These are phyloP conservation scores for Cabera pusaria DNA, from an alignment of 2,888 invertebrate genomes.

Conservation along the genomic window DNA sequence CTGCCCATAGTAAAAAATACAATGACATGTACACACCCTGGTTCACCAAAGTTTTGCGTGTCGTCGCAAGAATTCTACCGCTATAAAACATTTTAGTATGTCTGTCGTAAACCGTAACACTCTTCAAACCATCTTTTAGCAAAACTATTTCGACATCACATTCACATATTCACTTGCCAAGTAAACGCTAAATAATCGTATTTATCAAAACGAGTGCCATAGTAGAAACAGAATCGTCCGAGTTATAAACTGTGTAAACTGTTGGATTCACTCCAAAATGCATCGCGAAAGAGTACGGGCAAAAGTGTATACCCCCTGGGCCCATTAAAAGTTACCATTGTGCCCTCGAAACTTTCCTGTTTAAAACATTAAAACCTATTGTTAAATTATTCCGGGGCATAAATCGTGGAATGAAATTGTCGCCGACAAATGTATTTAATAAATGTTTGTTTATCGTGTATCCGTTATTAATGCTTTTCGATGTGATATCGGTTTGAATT, in stretches of 20 bases:
- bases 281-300: constrained; percentile 46
- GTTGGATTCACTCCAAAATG: constrained; percentile 55
- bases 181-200: no score
- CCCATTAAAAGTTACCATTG: constrained; percentile 67
- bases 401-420: constrained; percentile 44
- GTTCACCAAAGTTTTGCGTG: no score
- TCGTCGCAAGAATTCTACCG: no score
- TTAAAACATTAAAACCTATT: constrained; percentile 41
- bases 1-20: no score
- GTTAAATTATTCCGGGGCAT: constrained; percentile 50
- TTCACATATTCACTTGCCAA: no score
- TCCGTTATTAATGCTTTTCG: constrained; percentile 30
- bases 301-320: constrained; percentile 52
- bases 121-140: no score
- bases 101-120: no score
- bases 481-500: no score
- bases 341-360: constrained; percentile 45
- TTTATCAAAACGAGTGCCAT: no score
- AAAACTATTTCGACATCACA: no score
- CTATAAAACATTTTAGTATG: no score
- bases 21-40: no score
- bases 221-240: constrained; percentile 26
- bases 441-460: constrained; percentile 37
- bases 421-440: constrained; percentile 40
- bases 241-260: constrained; percentile 36